Percentiles rank a stretch among this genome's conserved stretches.
phyloP scores from a whole-genome alignment of 2,797 vertebrate genomes.

The Hemitrygon akajei region DNA sequence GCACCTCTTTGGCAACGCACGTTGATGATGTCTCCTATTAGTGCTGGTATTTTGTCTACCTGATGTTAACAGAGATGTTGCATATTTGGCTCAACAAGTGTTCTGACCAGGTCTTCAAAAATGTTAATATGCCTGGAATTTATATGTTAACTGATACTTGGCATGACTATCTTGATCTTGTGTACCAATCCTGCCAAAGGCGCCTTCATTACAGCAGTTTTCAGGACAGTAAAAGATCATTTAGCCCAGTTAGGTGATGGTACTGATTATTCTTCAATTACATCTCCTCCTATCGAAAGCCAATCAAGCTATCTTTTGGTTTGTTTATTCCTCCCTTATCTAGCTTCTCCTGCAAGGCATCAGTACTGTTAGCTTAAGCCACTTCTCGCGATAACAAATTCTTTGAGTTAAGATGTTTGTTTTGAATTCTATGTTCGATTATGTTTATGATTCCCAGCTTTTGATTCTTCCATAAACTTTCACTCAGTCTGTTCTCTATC shows the following conservation, averaged over 20 bases:
- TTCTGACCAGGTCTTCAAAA: not conserved
- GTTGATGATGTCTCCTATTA: not conserved
- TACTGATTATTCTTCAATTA: not conserved
- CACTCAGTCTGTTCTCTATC: not conserved
- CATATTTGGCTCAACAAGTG: not conserved
- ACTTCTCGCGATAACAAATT: no score
- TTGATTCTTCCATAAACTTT: not conserved
- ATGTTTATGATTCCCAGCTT: not conserved
- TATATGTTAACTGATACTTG: not conserved
- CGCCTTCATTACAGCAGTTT: not conserved
- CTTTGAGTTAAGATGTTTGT: no score
- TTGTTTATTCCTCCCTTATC: not conserved
- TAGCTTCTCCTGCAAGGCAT: not conserved
- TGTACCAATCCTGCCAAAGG: no score
- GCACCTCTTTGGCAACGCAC: not conserved
- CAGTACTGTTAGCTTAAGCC: not conserved
- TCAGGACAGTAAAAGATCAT: not conserved
- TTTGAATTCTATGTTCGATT: no score
- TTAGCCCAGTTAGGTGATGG: no score
- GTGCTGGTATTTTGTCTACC: not conserved
- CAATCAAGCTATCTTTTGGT: not conserved
- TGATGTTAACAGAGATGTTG: not conserved
- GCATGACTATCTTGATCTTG: no score
- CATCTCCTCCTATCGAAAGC: not conserved
- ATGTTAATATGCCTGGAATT: not conserved